Evolutionary conservation across 2,888 invertebrate genomes (phyloP), one percentile per base, ranked within the genome.

Genomic region (Octonoba sinensis): DNA sequence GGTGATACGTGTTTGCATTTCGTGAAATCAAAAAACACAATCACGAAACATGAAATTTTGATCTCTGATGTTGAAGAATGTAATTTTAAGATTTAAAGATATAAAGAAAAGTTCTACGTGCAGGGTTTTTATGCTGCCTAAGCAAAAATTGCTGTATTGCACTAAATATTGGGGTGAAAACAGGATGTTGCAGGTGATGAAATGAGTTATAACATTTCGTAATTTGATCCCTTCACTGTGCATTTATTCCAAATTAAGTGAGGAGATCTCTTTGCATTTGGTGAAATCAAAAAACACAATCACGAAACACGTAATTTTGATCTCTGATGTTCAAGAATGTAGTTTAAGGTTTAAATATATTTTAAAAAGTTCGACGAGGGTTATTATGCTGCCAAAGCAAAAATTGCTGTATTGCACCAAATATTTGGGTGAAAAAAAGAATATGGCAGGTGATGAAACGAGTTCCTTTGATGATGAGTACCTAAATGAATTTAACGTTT

Each of bases 201-300:
- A 36, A 36, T 27, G 2, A 27, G n/a, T n/a, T n/a, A n/a, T n/a
- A n/a, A n/a, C n/a, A 46, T 65, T 65, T 65, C 49, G 65, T 65
- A 24, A 65, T 65, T 44, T 49, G 49, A 24, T 2, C 22, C 16
- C 49, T 47, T 20, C 69, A 56, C 73, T 81, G 69, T 69, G 64
- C 79, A 81, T 72, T 71, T 57, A 78, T 57, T 65, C 78, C 51
- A 59, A 65, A 78, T 69, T 67, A 74, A 73, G 73, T 62, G 67
- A 8, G 8, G 54, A 54, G 8, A 18, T 12, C 8, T 54, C 13
- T 54, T 54, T 54, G n/a, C 16, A 6, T 54, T 54, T 54, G 11
- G 13, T 54, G 54, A 6, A 20, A 54, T n/a, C n/a, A 51, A 54
- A 11, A 54, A 54, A 18, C 16, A 54, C 54, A 16, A 2, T 13